Percentiles rank a stretch among this genome's conserved stretches.
phyloP scores from a whole-genome alignment of 1,140 invertebrate genomes.

The Anastatus disparis region DNA sequence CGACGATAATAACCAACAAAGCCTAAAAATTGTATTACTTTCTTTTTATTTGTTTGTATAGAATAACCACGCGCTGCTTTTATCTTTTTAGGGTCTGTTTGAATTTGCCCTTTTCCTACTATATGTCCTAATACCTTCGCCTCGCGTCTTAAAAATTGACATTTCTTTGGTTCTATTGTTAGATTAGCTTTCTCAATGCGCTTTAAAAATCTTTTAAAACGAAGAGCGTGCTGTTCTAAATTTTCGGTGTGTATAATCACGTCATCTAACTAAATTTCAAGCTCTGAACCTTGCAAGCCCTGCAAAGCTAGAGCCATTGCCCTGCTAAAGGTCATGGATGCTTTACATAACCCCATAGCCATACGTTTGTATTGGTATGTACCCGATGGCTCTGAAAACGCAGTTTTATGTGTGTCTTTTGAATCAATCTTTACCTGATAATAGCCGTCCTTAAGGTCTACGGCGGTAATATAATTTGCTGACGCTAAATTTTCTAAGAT shows the following conservation, averaged over 20 bases:
- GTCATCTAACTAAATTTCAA: background rate
- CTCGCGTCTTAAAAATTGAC: slow-evolving; percentile 8
- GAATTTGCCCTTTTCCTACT: background rate
- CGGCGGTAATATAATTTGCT: background rate
- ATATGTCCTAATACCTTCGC: background rate
- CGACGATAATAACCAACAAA: background rate
- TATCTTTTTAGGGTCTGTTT: background rate
- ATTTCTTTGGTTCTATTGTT: slow-evolving; percentile 1
- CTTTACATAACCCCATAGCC: background rate
- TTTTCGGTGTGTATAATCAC: background rate
- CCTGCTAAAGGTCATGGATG: background rate
- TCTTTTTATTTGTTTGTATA: background rate
- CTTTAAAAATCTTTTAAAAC: background rate
- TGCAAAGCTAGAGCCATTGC: background rate
- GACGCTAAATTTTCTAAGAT: background rate
- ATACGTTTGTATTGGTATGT: background rate
- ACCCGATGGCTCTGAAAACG: background rate
- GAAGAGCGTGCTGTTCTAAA: background rate
- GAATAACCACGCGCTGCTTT: background rate
- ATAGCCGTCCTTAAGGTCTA: background rate
- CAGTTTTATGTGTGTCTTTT: background rate
- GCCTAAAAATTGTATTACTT: slow-evolving; percentile 5
- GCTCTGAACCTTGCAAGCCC: background rate
- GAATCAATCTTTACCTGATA: background rate
- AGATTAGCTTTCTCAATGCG: background rate